These are phyloP conservation scores for Zele albiditarsus DNA, from an alignment of 2,888 invertebrate species.

Conservation along the genomic window DNA sequence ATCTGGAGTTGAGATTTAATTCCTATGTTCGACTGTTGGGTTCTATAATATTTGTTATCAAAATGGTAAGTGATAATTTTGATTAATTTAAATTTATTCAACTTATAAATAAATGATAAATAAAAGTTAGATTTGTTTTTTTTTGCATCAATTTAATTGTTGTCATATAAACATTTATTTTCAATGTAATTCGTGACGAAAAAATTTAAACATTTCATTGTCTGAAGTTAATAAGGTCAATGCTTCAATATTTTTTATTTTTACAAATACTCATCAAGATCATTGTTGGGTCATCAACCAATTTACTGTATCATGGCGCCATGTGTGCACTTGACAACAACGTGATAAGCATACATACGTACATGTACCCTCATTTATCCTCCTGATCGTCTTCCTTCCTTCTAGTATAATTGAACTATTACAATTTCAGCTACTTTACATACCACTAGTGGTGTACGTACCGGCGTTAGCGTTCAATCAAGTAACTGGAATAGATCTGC, in stretches of 20 bases:
- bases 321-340: constrained; percentile 22
- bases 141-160: too few species aligned
- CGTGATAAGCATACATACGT: constrained; percentile 13
- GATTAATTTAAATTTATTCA: neutral
- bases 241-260: neutral
- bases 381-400: constrained; percentile 8
- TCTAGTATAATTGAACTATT: constrained; percentile 35
- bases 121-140: neutral
- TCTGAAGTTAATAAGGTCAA: constrained; percentile 20
- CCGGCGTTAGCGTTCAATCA: constrained; percentile 90
- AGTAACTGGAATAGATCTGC: constrained; percentile 88
- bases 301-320: constrained; percentile 20
- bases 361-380: neutral
- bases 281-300: constrained; percentile 16
- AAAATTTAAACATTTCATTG: neutral
- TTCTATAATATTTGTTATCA: constrained; percentile 80
- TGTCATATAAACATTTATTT: too few species aligned
- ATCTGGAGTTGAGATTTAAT: constrained; percentile 80
- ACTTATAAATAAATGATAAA: neutral
- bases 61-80: constrained; percentile 75
- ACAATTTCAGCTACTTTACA: constrained; percentile 77
- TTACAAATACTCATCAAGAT: constrained; percentile 8
- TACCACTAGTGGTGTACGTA: constrained; percentile 90
- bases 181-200: too few species aligned
- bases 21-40: constrained; percentile 81